These are phyloP conservation scores for Cricetomys ansorgei DNA, from an alignment of 2,113 vertebrate species.

Conservation along the genomic window DNA sequence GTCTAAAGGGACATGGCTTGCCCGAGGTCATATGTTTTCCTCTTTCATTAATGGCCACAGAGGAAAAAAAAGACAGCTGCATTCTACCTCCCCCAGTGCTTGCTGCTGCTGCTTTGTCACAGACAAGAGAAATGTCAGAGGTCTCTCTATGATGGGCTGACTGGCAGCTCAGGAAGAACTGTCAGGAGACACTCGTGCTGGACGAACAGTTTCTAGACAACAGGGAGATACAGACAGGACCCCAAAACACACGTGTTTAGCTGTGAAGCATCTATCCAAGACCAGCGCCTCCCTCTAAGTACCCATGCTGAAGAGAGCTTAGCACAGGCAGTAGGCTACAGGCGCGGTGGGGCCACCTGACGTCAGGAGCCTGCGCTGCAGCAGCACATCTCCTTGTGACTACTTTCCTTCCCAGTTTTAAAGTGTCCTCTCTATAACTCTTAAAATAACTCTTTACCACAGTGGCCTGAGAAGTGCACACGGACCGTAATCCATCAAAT, in stretches of 20 bases:
- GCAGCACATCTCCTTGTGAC: neutral
- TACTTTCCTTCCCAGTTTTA: neutral
- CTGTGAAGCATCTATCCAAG: neutral
- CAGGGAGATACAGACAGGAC: neutral
- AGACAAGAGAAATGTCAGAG: neutral
- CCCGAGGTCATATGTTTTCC: neutral
- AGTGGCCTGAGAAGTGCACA: neutral
- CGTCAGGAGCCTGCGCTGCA: neutral
- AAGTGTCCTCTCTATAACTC: constrained; percentile 7
- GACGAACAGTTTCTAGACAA: neutral
- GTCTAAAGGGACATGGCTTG: neutral
- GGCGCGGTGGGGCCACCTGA: neutral
- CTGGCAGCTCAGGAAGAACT: neutral
- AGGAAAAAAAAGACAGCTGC: neutral
- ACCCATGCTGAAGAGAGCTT: neutral
- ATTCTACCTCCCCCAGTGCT: neutral
- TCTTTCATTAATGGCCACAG: neutral
- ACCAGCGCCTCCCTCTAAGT: neutral
- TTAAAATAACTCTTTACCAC: neutral
- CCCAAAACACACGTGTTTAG: neutral
- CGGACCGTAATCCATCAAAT: no score
- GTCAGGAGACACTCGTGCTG: neutral
- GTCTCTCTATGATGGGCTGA: neutral
- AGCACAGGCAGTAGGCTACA: no score
- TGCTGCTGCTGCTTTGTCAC: neutral